phyloP scores from a whole-genome alignment of 1,140 invertebrate genomes.

The Brachionus rubens region DNA sequence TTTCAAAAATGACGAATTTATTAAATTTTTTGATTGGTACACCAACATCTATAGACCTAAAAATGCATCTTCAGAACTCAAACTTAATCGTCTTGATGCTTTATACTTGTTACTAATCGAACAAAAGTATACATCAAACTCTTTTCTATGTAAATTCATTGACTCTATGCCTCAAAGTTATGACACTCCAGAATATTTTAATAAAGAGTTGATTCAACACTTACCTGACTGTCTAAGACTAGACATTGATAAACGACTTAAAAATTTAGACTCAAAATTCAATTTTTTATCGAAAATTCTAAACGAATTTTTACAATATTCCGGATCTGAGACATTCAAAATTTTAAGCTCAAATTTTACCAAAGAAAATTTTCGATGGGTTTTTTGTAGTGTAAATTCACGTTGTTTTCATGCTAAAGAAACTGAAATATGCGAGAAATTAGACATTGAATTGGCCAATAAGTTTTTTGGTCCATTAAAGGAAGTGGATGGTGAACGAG shows the following conservation, averaged over 20 bases:
- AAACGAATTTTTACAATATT: not conserved
- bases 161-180: not conserved
- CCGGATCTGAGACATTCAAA: not conserved
- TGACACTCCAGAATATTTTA: conserved; percentile 45
- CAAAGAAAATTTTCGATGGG: conserved; percentile 24
- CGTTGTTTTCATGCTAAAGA: conserved; percentile 37
- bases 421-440: conserved; percentile 19
- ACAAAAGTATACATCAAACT: conserved; percentile 12
- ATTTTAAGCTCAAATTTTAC: not conserved
- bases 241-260: not conserved
- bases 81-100: conserved; percentile 9
- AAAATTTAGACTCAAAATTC: conserved; percentile 7
- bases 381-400: conserved; percentile 35
- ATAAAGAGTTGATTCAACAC: not conserved
- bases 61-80: not conserved
- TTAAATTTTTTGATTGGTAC: conserved; percentile 34
- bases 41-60: not conserved
- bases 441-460: not conserved
- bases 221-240: not conserved
- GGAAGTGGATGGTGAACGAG: not conserved
- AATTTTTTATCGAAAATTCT: not conserved
- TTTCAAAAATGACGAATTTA: not conserved
- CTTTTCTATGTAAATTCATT: not conserved
- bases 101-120: conserved; percentile 12
- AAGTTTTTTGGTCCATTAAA: conserved; percentile 26